Evolutionary conservation across 2,113 vertebrate genomes (phyloP).

Genomic region (Macroglossus sobrinus): DNA sequence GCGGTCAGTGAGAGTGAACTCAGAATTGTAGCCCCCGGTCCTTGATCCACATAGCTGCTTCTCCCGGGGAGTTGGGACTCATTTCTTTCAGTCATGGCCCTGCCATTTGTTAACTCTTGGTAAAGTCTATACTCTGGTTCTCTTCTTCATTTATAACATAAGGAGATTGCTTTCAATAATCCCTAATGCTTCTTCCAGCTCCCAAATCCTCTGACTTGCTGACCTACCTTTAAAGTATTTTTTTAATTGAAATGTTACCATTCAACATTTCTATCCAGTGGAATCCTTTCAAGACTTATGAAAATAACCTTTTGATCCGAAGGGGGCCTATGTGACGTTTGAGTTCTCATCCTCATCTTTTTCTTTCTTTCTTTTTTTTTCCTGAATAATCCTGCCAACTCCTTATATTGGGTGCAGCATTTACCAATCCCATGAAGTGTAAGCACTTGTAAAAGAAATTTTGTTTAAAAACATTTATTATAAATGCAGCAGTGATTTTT

Average conservation of each 20-base stretch:
- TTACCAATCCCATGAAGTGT: not conserved
- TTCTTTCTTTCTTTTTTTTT: not conserved
- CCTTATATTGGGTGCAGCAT: not conserved
- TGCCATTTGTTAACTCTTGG: not conserved
- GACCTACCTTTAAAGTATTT: not conserved
- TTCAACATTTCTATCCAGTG: not conserved
- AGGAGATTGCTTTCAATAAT: not conserved
- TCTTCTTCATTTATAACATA: not conserved
- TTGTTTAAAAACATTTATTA: not conserved
- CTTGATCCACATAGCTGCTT: not conserved
- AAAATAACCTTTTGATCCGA: not conserved
- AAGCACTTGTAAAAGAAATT: not conserved
- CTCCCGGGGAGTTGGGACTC: no score
- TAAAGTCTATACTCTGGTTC: not conserved
- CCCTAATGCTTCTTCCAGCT: not conserved
- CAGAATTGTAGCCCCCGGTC: not conserved
- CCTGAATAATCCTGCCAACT: not conserved
- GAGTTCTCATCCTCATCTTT: not conserved
- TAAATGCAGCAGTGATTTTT: not conserved
- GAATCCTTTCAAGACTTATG: slow-evolving; percentile 28
- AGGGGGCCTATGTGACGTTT: not conserved
- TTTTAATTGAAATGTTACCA: slow-evolving; percentile 34
- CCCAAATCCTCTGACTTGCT: not conserved
- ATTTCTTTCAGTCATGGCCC: fast-evolving
- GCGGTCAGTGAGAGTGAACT: not conserved